A percentile compares a stretch with the other conserved stretches of the same genome.
Conservation (phyloP, 2,113 vertebrate species). For the Oreotragus oreotragus region DNA sequence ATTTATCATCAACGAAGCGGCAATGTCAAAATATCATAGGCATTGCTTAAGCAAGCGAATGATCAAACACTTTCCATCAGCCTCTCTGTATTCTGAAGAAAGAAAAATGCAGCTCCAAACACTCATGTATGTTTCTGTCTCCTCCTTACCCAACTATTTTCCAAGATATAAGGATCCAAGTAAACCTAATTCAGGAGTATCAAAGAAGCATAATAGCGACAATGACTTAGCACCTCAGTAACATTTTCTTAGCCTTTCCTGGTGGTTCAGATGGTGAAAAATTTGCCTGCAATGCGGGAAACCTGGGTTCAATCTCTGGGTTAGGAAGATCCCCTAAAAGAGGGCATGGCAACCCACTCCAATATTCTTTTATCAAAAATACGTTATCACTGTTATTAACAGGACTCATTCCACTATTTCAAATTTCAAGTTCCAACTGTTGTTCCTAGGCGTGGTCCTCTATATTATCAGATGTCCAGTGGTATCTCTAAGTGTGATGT, state of each 20-base stretch:
- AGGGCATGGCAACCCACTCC: background rate
- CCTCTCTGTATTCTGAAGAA: background rate
- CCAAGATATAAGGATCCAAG: background rate
- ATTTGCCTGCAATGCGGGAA: background rate
- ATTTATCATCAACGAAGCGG: background rate
- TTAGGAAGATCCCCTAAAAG: background rate
- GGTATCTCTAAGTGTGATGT: background rate
- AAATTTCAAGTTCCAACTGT: background rate
- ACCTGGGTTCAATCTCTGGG: background rate
- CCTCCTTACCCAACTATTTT: background rate
- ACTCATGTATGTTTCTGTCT: background rate
- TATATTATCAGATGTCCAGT: background rate
- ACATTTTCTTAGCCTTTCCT: background rate
- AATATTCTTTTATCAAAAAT: background rate
- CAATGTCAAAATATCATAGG: background rate
- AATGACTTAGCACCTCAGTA: background rate
- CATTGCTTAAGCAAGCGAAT: background rate
- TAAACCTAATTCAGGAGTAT: background rate
- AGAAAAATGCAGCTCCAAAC: background rate
- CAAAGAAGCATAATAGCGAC: background rate
- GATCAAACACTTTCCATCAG: background rate
- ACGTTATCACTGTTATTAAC: background rate
- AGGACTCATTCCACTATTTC: background rate
- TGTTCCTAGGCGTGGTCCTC: background rate
- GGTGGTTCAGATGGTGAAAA: background rate